phyloP scores from a whole-genome alignment of 92 coral and sea anemone genomes.

The Parazoanthus atlanticus region DNA sequence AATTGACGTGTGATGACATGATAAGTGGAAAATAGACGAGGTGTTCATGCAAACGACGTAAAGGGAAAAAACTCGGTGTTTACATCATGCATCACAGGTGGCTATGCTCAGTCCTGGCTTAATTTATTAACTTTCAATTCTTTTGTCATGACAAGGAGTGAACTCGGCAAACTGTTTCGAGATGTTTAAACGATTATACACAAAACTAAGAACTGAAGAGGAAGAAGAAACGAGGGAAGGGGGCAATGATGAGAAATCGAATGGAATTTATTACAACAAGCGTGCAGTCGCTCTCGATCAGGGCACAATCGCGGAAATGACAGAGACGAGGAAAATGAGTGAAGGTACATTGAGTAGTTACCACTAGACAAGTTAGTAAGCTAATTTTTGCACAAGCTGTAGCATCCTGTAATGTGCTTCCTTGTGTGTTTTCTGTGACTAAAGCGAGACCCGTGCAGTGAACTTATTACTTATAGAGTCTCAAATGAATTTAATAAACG shows the following conservation, averaged over 20 bases:
- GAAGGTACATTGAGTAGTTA: neutral
- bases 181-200: constrained; percentile 8
- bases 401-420: too few relatives aligned
- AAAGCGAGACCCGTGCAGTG: neutral
- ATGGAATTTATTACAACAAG: neutral
- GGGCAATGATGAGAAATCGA: neutral
- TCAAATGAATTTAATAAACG: neutral
- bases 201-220: constrained; percentile 1
- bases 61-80: neutral
- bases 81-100: neutral
- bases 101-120: neutral
- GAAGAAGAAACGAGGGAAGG: neutral
- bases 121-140: neutral
- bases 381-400: neutral
- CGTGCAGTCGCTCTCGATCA: constrained; percentile 1
- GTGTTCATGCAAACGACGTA: neutral
- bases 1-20: constrained; percentile 1
- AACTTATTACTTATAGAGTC: too few relatives aligned
- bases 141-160: neutral
- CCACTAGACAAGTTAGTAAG: neutral
- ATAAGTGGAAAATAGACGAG: neutral
- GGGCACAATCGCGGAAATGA: constrained; percentile 4
- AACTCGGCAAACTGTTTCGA: neutral
- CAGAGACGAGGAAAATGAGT: neutral
- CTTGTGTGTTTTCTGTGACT: neutral